Conservation (phyloP, 2,113 vertebrate species). For the Neolamprologus falcicula region DNA sequence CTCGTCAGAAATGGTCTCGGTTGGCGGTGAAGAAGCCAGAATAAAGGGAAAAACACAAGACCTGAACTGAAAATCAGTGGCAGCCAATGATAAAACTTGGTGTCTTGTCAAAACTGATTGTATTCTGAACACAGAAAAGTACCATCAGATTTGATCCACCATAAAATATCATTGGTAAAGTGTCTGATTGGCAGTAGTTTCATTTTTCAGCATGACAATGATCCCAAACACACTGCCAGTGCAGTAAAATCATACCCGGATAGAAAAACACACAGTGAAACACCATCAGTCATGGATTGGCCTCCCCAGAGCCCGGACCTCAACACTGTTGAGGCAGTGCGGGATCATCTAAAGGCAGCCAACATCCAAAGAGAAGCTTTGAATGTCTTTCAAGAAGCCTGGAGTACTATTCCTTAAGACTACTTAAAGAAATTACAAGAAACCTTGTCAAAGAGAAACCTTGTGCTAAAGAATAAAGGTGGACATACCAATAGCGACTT, state of each 20-base stretch:
- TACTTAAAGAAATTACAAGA: background rate
- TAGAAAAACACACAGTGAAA: background rate
- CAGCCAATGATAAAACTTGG: rapidly evolving
- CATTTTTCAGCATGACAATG: background rate
- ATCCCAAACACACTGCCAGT: background rate
- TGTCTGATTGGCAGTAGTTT: background rate
- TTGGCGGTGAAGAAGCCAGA: background rate
- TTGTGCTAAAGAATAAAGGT: background rate
- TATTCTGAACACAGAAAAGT: background rate
- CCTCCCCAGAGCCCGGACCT: background rate
- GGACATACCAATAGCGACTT: background rate
- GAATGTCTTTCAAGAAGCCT: background rate
- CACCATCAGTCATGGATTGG: background rate
- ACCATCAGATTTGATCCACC: background rate
- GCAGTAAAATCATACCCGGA: background rate
- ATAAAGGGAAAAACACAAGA: background rate
- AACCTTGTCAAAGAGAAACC: background rate
- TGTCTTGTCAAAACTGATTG: background rate
- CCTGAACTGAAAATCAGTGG: background rate
- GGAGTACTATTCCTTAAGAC: background rate
- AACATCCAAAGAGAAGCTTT: rapidly evolving
- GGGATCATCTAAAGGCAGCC: background rate
- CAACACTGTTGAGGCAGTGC: background rate
- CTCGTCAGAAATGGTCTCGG: background rate
- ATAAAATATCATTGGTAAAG: background rate